Conservation (phyloP, 2,888 invertebrate species). For the Zygaena filipendulae region DNA sequence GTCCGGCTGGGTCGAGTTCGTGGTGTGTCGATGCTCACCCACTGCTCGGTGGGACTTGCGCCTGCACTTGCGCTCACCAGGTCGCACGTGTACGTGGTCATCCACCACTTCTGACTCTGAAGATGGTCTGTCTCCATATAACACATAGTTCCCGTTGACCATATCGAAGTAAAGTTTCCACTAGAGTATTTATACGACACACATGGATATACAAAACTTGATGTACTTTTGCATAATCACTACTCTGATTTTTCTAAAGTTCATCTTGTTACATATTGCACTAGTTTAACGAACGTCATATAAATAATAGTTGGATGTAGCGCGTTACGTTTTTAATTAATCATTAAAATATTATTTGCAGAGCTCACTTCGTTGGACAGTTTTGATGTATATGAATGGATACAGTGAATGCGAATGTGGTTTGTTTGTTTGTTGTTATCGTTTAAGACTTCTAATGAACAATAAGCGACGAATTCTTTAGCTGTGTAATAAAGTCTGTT, state of each 20-base stretch:
- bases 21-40: slow-evolving; percentile 42
- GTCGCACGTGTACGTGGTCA: slow-evolving; percentile 47
- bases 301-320: too few species aligned
- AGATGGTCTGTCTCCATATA: slow-evolving; percentile 52
- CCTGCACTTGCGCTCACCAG: slow-evolving; percentile 40
- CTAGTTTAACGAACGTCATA: too few species aligned
- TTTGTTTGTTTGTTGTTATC: slow-evolving; percentile 49
- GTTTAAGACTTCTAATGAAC: slow-evolving; percentile 20
- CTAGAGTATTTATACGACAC: too few species aligned
- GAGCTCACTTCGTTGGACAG: too few species aligned
- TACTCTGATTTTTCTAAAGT: slow-evolving; percentile 18
- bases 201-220: slow-evolving; percentile 19
- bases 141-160: slow-evolving; percentile 61
- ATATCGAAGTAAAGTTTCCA: slow-evolving; percentile 30
- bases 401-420: slow-evolving; percentile 31
- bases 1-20: slow-evolving; percentile 45
- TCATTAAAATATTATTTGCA: too few species aligned
- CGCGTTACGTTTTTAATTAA: too few species aligned
- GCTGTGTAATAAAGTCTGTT: too few species aligned
- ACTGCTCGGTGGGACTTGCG: slow-evolving; percentile 42
- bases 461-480: slow-evolving; percentile 41
- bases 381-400: too few species aligned
- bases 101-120: slow-evolving; percentile 55
- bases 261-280: too few species aligned
- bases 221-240: slow-evolving; percentile 24